Evolutionary conservation across 2,888 invertebrate species (phyloP).

Genomic region (Nebria salina): DNA sequence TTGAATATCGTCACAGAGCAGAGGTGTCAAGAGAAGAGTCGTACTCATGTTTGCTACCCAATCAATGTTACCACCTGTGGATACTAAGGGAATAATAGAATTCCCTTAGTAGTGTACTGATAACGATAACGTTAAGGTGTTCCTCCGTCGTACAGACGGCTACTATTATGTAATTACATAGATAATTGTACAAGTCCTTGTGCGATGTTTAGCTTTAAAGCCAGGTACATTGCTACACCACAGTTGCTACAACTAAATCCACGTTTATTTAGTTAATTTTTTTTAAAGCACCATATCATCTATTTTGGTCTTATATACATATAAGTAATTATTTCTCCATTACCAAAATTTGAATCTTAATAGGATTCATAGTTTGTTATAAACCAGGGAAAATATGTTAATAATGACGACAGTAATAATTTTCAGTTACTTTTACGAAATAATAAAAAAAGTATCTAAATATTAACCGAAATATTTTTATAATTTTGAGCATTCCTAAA

Average conservation of each 20-base stretch:
- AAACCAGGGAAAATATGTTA: too few relatives aligned
- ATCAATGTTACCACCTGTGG: constrained; percentile 41
- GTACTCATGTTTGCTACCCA: constrained; percentile 14
- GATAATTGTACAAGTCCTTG: constrained; percentile 20
- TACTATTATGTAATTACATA: constrained; percentile 31
- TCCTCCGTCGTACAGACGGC: constrained; percentile 10
- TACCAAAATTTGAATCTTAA: too few relatives aligned
- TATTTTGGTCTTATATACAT: too few relatives aligned
- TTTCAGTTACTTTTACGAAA: too few relatives aligned
- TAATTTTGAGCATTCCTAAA: too few relatives aligned
- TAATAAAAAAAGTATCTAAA: too few relatives aligned
- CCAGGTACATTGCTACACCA: not conserved
- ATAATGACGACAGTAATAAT: too few relatives aligned
- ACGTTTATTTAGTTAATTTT: not conserved
- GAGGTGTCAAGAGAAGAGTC: not conserved
- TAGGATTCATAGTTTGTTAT: too few relatives aligned
- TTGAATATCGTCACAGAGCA: not conserved
- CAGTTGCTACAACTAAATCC: not conserved
- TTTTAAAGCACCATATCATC: not conserved
- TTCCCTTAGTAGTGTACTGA: constrained; percentile 31
- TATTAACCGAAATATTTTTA: too few relatives aligned
- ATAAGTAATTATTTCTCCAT: too few relatives aligned
- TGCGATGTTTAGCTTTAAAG: not conserved
- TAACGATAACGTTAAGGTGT: constrained; percentile 37
- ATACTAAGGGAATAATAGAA: constrained; percentile 29